phyloP scores from a whole-genome alignment of 2,888 invertebrate genomes.

The Platycheirus rosarum region DNA sequence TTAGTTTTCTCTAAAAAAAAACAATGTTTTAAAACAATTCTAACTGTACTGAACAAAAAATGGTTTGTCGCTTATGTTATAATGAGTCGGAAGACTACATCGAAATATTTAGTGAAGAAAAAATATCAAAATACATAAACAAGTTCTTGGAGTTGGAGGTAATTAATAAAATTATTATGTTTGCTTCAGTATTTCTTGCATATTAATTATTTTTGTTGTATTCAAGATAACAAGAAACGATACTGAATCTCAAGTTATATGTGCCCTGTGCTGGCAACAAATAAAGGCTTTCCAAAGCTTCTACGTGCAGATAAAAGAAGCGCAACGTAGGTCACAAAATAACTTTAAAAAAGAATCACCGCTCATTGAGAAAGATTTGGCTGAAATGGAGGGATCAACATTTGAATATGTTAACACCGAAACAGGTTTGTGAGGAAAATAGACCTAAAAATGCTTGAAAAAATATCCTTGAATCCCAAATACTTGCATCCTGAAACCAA shows the following conservation, averaged over 20 bases:
- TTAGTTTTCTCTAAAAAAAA: background rate
- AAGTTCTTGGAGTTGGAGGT: conserved; percentile 53
- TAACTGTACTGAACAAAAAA: too few relatives aligned
- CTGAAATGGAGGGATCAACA: background rate
- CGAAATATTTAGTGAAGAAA: conserved; percentile 57
- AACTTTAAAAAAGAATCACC: conserved; percentile 1
- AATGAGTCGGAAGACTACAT: conserved; percentile 17
- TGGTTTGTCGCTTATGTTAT: conserved; percentile 68
- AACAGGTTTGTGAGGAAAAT: background rate
- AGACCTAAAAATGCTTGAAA: background rate
- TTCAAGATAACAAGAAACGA: conserved; percentile 49
- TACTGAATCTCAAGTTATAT: conserved; percentile 64
- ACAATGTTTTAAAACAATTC: too few relatives aligned
- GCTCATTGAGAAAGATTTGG: background rate
- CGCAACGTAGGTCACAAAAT: conserved; percentile 35
- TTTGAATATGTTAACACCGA: conserved; percentile 20
- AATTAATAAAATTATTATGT: background rate
- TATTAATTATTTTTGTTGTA: background rate
- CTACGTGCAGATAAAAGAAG: conserved; percentile 56
- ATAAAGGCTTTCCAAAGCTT: conserved; percentile 69
- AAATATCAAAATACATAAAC: conserved; percentile 40
- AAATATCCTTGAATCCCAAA: too few relatives aligned
- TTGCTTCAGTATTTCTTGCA: background rate
- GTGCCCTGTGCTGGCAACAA: conserved; percentile 68
- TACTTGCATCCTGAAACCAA: too few relatives aligned